phyloP scores from a whole-genome alignment of 2,888 invertebrate genomes.

The Colletes collaris region DNA sequence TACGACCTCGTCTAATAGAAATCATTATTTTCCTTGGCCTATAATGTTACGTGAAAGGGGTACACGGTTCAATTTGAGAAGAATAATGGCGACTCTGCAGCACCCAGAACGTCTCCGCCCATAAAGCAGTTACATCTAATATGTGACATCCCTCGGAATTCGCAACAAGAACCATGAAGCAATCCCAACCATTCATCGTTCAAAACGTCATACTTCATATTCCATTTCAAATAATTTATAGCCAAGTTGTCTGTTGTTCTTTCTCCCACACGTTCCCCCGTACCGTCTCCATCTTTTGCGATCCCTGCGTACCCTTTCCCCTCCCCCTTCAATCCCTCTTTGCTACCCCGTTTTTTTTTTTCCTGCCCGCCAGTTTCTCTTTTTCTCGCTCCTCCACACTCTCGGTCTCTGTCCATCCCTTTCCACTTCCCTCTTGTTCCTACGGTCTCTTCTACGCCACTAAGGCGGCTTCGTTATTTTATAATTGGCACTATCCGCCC shows the following conservation, averaged over 20 bases:
- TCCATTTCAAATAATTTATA: conserved; percentile 7
- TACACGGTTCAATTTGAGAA: too few relatives aligned
- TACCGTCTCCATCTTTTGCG: neutral
- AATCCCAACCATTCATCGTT: neutral
- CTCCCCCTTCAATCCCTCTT: neutral
- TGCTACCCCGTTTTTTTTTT: neutral
- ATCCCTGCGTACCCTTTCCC: too few relatives aligned
- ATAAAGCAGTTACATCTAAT: too few relatives aligned
- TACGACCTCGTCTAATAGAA: too few relatives aligned
- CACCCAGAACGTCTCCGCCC: too few relatives aligned
- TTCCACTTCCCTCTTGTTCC: conserved; percentile 41
- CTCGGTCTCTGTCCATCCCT: conserved; percentile 2
- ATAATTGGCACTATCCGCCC: conserved; percentile 80
- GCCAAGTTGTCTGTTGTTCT: conserved; percentile 1
- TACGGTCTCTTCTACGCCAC: conserved; percentile 55
- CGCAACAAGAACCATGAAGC: neutral
- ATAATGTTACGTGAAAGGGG: too few relatives aligned
- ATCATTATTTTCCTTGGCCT: too few relatives aligned
- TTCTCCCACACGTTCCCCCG: neutral
- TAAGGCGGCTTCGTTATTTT: conserved; percentile 77
- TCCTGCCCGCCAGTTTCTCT: neutral
- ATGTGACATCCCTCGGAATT: too few relatives aligned
- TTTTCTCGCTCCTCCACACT: neutral
- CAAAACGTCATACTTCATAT: neutral
- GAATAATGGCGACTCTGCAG: too few relatives aligned